Evolutionary conservation across 2,888 invertebrate genomes (phyloP).

Genomic region (Spilosoma lubricipeda): DNA sequence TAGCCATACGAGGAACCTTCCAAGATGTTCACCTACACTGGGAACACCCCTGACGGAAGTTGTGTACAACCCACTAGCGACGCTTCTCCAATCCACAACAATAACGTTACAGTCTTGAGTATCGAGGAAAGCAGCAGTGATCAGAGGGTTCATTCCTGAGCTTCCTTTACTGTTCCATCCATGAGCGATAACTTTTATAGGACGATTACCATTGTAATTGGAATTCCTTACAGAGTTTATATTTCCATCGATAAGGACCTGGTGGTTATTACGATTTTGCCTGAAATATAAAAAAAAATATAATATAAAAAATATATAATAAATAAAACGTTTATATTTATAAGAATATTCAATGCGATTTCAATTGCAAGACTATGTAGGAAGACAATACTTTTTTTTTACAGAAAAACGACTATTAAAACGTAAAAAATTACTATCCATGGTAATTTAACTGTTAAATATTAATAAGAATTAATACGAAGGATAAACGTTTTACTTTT

Average conservation of each 20-base stretch:
- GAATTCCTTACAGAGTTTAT: constrained; percentile 63
- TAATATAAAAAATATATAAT: no score
- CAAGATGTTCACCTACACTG: constrained; percentile 68
- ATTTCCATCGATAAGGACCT: constrained; percentile 65
- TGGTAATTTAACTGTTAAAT: neutral
- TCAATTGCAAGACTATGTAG: no score
- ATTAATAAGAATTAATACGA: neutral
- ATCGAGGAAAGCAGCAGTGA: constrained; percentile 65
- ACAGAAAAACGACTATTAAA: no score
- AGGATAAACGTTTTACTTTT: neutral
- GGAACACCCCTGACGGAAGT: constrained; percentile 69
- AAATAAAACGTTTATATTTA: neutral
- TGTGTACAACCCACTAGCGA: constrained; percentile 60
- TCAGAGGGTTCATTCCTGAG: constrained; percentile 57
- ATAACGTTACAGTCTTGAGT: constrained; percentile 72
- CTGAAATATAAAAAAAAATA: no score
- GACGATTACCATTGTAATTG: constrained; percentile 58
- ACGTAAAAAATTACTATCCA: no score
- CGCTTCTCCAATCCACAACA: constrained; percentile 73
- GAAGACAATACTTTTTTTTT: no score
- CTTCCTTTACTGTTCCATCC: constrained; percentile 73
- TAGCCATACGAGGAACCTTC: constrained; percentile 75
- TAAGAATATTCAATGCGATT: no score
- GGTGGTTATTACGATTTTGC: constrained; percentile 60
- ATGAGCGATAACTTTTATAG: constrained; percentile 68